Base-by-base conservation (phyloP, 92 coral and sea anemone species). In the Siderastrea radians region DNA sequence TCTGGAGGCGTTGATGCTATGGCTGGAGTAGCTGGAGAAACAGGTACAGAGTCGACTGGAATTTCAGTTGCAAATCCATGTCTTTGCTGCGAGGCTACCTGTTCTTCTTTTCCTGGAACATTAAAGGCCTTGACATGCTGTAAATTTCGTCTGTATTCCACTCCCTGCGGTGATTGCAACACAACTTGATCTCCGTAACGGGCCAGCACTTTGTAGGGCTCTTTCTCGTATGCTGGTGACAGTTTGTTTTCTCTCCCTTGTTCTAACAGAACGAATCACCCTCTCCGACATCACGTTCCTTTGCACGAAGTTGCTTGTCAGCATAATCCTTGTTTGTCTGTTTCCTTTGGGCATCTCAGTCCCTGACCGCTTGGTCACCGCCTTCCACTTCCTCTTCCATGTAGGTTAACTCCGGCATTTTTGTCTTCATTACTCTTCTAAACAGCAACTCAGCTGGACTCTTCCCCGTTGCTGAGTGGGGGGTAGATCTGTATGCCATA, bases 201-300 rank as follows among this genome's bases (percentile, higher is more conserved):
- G 17, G 68, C 61, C 14, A n/a, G n/a, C n/a, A 93, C 83, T 73
- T 86, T 61, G 59, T 90, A 90, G 5, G 96, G 92, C 62, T 77
- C 58, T 51, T 77, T 78, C 75, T 82, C 93, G 58, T 81, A 90
- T 1, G 79, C 73, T 13, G 93, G 65, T 16, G 95, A 49, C 75
- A 93, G 70, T 74, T 93, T 86, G 82, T 93, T 93, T 51, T 81
- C 89, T 76, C 76, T 93, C 89, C 53, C 74, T 48, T 82, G 86
- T 78, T 89, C 87, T 17, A 93, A 67, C 73, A 87, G 65, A 59
- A 90, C 94, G 47, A 54, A 55, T 87, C 94, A 45, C 94, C 92
- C 67, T 63, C 77, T 11, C 75, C 53, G 13, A 87, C 80, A n/a
- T 93, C 86, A 68, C 86, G 67, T 67, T 83, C 84, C 67, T 73